These are phyloP conservation scores for Lottia scabra DNA, from an alignment of 2,888 invertebrate genomes.

Conservation along the genomic window DNA sequence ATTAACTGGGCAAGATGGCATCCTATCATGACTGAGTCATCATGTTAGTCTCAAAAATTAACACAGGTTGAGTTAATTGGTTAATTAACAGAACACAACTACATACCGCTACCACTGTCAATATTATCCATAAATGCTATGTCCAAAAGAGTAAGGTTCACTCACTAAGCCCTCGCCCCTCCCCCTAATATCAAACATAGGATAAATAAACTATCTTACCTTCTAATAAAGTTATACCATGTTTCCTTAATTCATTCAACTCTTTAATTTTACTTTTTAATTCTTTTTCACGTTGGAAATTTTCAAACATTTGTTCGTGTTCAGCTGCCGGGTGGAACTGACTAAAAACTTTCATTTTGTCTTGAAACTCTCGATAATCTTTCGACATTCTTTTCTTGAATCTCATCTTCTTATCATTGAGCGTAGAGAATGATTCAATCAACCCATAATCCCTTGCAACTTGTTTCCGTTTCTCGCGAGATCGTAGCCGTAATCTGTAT, in stretches of 20 bases:
- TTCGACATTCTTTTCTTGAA: constrained; percentile 77
- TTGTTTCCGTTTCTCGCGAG: constrained; percentile 88
- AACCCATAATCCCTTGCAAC: constrained; percentile 91
- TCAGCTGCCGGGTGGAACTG: constrained; percentile 90
- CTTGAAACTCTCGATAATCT: constrained; percentile 81
- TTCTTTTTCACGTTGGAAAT: constrained; percentile 79
- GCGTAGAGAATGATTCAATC: constrained; percentile 84
- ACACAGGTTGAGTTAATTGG: no score
- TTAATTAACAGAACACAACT: no score
- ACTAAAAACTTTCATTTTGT: constrained; percentile 85
- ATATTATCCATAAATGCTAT: no score
- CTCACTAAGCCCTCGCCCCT: no score
- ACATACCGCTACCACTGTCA: no score
- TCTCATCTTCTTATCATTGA: constrained; percentile 75
- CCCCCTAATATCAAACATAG: no score
- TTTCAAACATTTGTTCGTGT: constrained; percentile 83
- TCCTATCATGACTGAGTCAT: no score
- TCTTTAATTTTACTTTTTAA: constrained; percentile 86
- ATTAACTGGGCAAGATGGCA: no score
- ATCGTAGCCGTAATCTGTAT: constrained; percentile 75
- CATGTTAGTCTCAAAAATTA: no score
- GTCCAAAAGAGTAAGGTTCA: no score
- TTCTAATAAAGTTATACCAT: constrained; percentile 79
- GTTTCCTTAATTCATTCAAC: constrained; percentile 82
- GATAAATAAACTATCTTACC: constrained; percentile 60